Evolutionary conservation across 2,888 invertebrate species (phyloP), one percentile per base, ranked within the genome.

Genomic region (Neoitamus cyanurus): DNA sequence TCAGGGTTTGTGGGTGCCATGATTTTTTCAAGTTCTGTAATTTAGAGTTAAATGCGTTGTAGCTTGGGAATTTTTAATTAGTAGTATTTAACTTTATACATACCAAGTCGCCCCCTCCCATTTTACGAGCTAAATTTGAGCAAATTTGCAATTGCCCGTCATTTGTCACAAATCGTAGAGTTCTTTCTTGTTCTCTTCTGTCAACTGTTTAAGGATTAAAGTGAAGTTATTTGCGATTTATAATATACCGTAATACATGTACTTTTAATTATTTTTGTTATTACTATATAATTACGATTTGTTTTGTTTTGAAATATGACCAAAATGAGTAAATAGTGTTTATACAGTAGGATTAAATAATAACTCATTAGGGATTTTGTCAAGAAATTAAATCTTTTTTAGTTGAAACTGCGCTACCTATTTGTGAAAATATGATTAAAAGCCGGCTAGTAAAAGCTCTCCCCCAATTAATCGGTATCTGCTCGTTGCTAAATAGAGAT

Each of bases 1-100:
- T 95, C 92, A 95, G 93, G 0, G 95, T 95, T 86, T 94, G 94
- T 28, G 95, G 95, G 91, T 95, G 95, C 95, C 95, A 95, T 92
- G 95, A 95, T 89, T 95, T 95, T 87, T 95, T 95, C 2, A 95
- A 92, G 90, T 95, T 95, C 95, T 95, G 87, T 25, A 85, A 85
- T 1, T 58, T 7, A 5, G 15, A 46, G 31, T 46, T 30, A 46
- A 46, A 46, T 28, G 7, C 13, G 15, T 28, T n/a, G 9, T 87
- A 88, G 82, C 28, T 85, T 85, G 1, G 31, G 25, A 70, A 1
- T 31, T 15, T 34, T 13, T 3, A 70, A 70, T 31, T n/a, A n/a
- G n/a, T n/a, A n/a, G 3, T 69, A 28, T 1, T 69, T 13, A 30
- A 69, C 20, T 69, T 69, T 30, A 70, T 36, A 48, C 89, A 89